Percentiles rank a stretch among this genome's conserved stretches.
phyloP scores from a whole-genome alignment of 1,140 invertebrate species.

The Microplitis mediator region DNA sequence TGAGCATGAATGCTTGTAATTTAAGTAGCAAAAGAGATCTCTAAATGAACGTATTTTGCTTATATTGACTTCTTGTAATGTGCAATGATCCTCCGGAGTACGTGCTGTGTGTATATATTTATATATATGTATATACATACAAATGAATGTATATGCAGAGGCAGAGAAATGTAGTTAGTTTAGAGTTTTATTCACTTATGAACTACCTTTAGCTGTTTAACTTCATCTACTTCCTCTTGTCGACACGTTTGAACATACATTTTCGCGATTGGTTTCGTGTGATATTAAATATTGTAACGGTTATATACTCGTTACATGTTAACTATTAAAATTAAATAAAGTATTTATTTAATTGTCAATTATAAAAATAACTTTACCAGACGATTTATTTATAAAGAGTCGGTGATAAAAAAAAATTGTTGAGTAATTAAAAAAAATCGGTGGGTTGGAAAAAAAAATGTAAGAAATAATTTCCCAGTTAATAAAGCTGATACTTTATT shows the following conservation, averaged over 20 bases:
- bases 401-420: neutral
- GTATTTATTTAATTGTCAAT: too few relatives aligned
- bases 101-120: too few relatives aligned
- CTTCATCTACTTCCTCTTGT: neutral
- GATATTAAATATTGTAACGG: slow-evolving; percentile 9
- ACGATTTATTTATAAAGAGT: too few relatives aligned
- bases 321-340: neutral
- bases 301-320: neutral
- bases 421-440: neutral
- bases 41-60: neutral
- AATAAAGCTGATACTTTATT: slow-evolving; percentile 11
- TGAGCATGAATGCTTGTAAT: neutral
- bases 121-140: too few relatives aligned
- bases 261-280: slow-evolving; percentile 4
- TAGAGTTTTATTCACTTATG: neutral
- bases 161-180: neutral
- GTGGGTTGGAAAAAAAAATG: neutral
- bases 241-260: neutral
- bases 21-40: neutral
- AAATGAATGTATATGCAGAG: neutral
- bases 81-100: too few relatives aligned
- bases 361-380: too few relatives aligned
- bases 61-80: too few relatives aligned
- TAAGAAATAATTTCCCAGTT: neutral
- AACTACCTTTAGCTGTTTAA: neutral